A percentile compares a stretch with the other conserved stretches of the same genome.
Conservation (phyloP, 2,888 invertebrate genomes). For the Odontocolon sp. region DNA sequence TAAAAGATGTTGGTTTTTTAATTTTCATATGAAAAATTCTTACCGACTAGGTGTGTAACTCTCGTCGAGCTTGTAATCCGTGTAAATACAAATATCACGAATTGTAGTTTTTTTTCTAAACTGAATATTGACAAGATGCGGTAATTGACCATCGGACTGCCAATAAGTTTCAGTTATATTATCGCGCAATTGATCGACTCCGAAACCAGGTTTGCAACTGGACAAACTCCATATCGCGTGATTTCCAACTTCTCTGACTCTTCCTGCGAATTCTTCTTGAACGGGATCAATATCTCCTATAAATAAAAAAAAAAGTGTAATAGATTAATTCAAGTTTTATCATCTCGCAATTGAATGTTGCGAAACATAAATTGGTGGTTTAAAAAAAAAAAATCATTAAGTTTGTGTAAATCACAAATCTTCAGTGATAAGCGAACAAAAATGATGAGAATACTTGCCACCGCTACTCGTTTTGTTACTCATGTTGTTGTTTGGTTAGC, state of each 20-base stretch:
- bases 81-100: slow-evolving; percentile 97
- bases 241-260: slow-evolving; percentile 92
- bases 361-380: background rate
- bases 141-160: slow-evolving; percentile 99
- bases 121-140: slow-evolving; percentile 98
- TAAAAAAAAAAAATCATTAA: slow-evolving; percentile 6
- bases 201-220: slow-evolving; percentile 99
- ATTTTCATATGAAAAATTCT: too few relatives aligned
- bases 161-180: slow-evolving; percentile 98
- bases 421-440: background rate
- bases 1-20: too few relatives aligned
- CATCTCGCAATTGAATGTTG: background rate
- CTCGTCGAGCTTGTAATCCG: slow-evolving; percentile 99
- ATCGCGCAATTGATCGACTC: slow-evolving; percentile 97
- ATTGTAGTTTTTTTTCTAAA: slow-evolving; percentile 97
- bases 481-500: slow-evolving; percentile 65
- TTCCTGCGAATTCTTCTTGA: slow-evolving; percentile 84
- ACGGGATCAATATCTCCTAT: slow-evolving; percentile 82
- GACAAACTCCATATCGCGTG: slow-evolving; percentile 99
- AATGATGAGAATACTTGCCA: slow-evolving; percentile 51
- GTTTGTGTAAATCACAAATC: background rate
- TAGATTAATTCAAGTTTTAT: too few relatives aligned
- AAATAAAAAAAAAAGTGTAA: too few relatives aligned
- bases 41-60: slow-evolving; percentile 97
- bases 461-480: slow-evolving; percentile 69